phyloP scores from a whole-genome alignment of 2,888 invertebrate genomes.

The Ganaspis brasiliensis region DNA sequence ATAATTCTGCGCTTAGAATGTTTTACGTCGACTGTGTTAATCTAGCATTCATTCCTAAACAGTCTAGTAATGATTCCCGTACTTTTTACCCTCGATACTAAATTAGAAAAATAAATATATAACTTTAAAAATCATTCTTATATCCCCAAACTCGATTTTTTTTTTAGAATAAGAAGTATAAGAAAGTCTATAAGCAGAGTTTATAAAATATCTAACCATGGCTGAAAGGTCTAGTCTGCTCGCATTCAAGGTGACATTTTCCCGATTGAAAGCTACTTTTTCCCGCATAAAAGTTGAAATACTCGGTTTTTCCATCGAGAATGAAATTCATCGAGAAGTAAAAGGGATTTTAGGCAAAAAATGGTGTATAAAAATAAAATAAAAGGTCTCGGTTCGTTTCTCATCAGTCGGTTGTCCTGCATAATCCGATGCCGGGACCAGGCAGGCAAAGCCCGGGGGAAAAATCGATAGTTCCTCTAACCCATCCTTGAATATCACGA shows the following conservation, averaged over 20 bases:
- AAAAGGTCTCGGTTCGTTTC: conserved; percentile 13
- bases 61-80: no score
- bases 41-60: no score
- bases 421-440: conserved; percentile 21
- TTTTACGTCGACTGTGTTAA: no score
- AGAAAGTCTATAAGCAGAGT: no score
- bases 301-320: conserved; percentile 1
- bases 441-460: conserved; percentile 1
- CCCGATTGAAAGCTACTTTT: neutral
- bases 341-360: conserved; percentile 8
- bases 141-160: no score
- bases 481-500: conserved; percentile 31
- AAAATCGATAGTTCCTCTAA: conserved; percentile 33
- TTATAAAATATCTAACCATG: no score
- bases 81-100: no score
- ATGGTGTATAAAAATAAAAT: conserved; percentile 5
- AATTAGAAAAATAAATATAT: no score
- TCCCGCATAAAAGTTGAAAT: neutral
- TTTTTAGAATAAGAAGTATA: no score
- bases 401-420: conserved; percentile 6
- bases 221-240: no score
- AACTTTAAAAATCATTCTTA: no score
- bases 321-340: conserved; percentile 1
- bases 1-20: no score
- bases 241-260: neutral